These are phyloP conservation scores for Larimichthys polyactis DNA, from an alignment of 2,113 vertebrate species.

Conservation along the genomic window DNA sequence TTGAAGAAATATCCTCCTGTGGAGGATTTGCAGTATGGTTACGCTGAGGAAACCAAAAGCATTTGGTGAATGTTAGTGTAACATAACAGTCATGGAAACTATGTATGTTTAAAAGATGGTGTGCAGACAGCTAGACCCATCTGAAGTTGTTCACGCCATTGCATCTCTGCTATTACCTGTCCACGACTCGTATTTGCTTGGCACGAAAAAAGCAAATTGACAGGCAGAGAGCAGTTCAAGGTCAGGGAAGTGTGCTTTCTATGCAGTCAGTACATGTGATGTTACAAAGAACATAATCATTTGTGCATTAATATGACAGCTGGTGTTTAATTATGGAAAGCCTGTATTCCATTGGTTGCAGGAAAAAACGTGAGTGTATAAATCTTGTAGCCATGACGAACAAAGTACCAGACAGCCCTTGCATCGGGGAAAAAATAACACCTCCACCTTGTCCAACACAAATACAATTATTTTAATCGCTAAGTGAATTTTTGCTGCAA, in stretches of 20 bases:
- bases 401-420: neutral
- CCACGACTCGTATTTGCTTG: neutral
- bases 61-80: no score
- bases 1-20: neutral
- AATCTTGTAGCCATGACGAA: neutral
- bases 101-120: no score
- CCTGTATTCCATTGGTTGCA: neutral
- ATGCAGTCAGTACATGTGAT: neutral
- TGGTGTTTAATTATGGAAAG: neutral
- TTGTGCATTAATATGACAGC: neutral
- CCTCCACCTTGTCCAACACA: neutral
- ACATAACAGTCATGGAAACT: neutral
- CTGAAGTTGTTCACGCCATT: neutral
- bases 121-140: neutral
- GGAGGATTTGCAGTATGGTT: no score
- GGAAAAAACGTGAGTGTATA: neutral
- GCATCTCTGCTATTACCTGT: neutral
- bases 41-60: no score
- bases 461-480: neutral
- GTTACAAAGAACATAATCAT: neutral
- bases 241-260: neutral
- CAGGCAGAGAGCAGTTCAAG: neutral
- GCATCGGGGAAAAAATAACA: neutral
- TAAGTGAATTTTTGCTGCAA: constrained; percentile 11
- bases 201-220: neutral